Evolutionary conservation across 2,888 invertebrate species (phyloP).

Genomic region (Erebia ligea): DNA sequence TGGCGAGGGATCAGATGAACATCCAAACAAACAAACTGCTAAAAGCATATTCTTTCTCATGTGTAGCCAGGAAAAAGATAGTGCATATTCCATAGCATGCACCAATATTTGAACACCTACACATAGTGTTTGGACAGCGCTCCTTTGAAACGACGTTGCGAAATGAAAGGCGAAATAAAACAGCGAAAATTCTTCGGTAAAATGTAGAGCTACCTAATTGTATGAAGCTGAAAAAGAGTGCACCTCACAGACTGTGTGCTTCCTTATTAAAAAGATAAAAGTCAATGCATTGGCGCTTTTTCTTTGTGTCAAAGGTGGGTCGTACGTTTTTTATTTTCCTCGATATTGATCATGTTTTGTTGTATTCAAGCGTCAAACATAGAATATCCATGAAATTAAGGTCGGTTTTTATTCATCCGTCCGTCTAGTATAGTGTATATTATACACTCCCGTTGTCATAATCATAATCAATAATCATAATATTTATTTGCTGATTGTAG

Average conservation of each 20-base stretch:
- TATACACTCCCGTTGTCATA: too few species aligned
- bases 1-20: too few species aligned
- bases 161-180: background rate
- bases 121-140: background rate
- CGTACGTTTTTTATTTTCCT: background rate
- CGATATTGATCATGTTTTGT: background rate
- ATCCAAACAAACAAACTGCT: background rate
- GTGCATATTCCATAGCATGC: background rate
- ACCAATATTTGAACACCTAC: background rate
- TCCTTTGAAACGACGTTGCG: background rate
- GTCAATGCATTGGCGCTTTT: background rate
- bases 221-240: background rate
- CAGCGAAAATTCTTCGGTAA: background rate
- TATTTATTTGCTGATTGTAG: too few species aligned
- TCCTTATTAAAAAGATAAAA: constrained; percentile 1
- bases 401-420: too few species aligned
- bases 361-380: too few species aligned
- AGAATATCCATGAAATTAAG: too few species aligned
- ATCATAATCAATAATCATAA: too few species aligned
- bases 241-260: background rate
- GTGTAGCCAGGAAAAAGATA: background rate
- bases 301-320: background rate
- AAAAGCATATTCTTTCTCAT: background rate
- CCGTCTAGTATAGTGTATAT: too few species aligned
- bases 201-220: background rate